Evolutionary conservation across 2,113 vertebrate genomes (phyloP).

Genomic region (Notarius quadriscutis): DNA sequence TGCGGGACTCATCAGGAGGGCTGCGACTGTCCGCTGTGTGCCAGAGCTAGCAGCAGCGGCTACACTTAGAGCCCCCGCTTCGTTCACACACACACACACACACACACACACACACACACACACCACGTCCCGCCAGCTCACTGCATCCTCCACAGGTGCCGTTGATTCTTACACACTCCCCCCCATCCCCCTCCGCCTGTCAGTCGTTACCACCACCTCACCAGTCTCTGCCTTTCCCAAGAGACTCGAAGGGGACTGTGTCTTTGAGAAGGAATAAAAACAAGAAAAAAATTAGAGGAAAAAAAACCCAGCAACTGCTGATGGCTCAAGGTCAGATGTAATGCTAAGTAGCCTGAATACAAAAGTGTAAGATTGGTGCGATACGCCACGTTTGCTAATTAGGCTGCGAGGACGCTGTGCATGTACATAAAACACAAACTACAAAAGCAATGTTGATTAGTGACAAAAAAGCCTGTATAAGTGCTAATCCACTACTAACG

Average conservation of each 20-base stretch:
- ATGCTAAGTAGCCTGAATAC: conserved; percentile 49
- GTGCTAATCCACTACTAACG: background rate
- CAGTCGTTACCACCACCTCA: conserved; percentile 28
- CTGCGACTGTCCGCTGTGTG: conserved; percentile 65
- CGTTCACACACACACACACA: background rate
- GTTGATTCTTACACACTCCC: conserved; percentile 6
- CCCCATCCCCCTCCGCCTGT: conserved; percentile 32
- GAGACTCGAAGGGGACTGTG: conserved; percentile 41
- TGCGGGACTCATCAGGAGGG: conserved; percentile 69
- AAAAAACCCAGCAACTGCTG: conserved; percentile 23
- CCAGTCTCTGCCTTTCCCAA: conserved; percentile 21
- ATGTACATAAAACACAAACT: background rate
- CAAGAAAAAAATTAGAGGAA: conserved; percentile 18
- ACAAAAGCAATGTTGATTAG: background rate
- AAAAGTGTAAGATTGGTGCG: conserved; percentile 16
- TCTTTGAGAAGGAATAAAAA: conserved; percentile 47
- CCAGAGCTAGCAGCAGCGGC: conserved; percentile 52
- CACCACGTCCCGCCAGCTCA: conserved; percentile 20
- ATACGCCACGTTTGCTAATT: conserved; percentile 45
- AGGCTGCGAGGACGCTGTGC: conserved; percentile 8
- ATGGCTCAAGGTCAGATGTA: conserved; percentile 54
- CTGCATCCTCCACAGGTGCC: conserved; percentile 53
- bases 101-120: conserved; percentile 2
- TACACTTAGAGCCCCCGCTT: conserved; percentile 30
- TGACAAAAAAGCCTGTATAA: background rate